Evolutionary conservation across 2,888 invertebrate genomes (phyloP).

Genomic region (Chrysolina americana): DNA sequence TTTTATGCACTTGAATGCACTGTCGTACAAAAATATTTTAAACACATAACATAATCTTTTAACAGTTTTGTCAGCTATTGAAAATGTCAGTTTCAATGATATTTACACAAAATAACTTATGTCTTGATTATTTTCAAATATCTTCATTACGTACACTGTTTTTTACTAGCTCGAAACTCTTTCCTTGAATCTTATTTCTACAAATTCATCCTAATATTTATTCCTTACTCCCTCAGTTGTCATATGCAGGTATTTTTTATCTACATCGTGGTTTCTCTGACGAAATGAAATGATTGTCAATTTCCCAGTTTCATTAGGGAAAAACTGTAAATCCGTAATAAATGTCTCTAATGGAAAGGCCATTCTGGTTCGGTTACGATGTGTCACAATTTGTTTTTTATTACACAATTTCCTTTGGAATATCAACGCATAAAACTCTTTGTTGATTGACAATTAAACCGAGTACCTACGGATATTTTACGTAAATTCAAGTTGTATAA

Average conservation of each 20-base stretch:
- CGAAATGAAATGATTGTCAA: neutral
- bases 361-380: slow-evolving; percentile 25
- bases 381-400: slow-evolving; percentile 35
- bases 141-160: no score
- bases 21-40: no score
- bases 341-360: slow-evolving; percentile 25
- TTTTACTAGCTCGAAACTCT: neutral
- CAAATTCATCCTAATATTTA: neutral
- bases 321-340: slow-evolving; percentile 21
- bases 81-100: no score
- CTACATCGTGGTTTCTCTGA: neutral
- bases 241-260: neutral
- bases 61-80: no score
- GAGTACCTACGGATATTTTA: neutral
- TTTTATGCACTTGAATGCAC: no score
- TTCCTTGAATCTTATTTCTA: no score
- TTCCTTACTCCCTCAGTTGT: neutral
- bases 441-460: neutral
- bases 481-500: neutral
- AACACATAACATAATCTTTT: no score
- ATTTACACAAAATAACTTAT: no score
- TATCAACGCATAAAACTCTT: neutral
- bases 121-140: no score
- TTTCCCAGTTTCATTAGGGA: slow-evolving; percentile 8
- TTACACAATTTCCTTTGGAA: neutral